A percentile compares a stretch with the other conserved stretches of the same genome.
Conservation (phyloP, 1,140 invertebrate genomes). For the Bombus pascuorum region DNA sequence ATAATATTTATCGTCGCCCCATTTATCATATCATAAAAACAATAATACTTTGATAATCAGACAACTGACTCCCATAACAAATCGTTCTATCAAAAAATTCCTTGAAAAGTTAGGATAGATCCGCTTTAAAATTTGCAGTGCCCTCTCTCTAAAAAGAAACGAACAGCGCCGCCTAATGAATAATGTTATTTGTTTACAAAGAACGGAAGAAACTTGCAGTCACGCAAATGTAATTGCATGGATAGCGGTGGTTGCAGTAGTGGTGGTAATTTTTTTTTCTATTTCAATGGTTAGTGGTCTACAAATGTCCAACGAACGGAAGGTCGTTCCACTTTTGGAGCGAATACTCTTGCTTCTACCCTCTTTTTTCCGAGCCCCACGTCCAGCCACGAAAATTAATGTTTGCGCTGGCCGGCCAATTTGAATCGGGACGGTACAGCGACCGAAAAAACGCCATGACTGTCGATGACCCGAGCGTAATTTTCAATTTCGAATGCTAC, state of each 20-base stretch:
- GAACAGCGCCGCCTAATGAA: neutral
- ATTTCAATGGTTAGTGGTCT: neutral
- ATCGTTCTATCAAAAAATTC: neutral
- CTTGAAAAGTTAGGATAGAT: neutral
- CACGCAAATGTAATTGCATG: slow-evolving; percentile 14
- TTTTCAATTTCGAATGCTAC: slow-evolving; percentile 45
- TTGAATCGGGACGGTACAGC: slow-evolving; percentile 11
- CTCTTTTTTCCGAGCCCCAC: neutral
- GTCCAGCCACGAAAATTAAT: slow-evolving; percentile 43
- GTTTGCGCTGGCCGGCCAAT: slow-evolving; percentile 36
- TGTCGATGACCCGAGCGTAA: slow-evolving; percentile 30
- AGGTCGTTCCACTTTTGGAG: slow-evolving; percentile 40
- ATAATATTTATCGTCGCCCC: too few relatives aligned
- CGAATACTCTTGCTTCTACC: slow-evolving; percentile 40
- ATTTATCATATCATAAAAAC: too few relatives aligned
- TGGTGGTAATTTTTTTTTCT: slow-evolving; percentile 3
- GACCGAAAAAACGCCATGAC: slow-evolving; percentile 15
- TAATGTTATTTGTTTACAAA: slow-evolving; percentile 23
- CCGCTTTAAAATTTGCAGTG: neutral
- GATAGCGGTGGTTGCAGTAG: neutral
- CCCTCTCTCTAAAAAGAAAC: neutral
- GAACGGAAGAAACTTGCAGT: slow-evolving; percentile 27
- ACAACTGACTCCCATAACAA: neutral
- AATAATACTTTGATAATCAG: too few relatives aligned
- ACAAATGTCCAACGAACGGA: slow-evolving; percentile 41